phyloP scores from a whole-genome alignment of 2,113 vertebrate species.

The Piprites chloris region DNA sequence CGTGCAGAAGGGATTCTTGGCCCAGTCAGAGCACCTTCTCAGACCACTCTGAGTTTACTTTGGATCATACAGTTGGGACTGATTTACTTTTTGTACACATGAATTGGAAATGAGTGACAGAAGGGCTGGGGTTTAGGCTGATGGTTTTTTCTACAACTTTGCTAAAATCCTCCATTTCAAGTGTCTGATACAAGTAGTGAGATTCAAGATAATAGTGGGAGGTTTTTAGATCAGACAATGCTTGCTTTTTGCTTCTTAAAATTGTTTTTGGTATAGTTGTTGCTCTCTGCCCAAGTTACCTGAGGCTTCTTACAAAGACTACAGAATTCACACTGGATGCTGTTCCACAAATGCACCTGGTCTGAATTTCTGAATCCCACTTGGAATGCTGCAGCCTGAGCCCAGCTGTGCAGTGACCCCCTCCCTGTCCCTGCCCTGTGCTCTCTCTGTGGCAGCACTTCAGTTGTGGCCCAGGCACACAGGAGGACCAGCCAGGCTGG shows the following conservation, averaged over 20 bases:
- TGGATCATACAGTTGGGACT: background rate
- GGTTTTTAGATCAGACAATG: background rate
- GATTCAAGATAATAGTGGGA: background rate
- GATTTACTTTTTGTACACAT: background rate
- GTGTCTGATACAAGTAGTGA: background rate
- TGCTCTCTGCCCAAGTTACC: background rate
- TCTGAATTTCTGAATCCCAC: background rate
- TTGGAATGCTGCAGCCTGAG: background rate
- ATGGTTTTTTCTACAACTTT: background rate
- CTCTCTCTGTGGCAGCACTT: background rate
- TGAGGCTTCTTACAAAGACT: background rate
- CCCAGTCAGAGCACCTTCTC: background rate
- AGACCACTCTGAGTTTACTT: fast-evolving
- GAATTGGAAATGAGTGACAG: background rate
- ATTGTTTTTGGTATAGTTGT: background rate
- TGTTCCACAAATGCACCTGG: background rate
- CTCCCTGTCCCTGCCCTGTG: background rate
- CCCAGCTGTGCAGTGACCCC: background rate
- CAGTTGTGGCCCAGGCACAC: background rate
- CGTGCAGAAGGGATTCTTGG: background rate
- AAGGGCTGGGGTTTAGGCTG: background rate
- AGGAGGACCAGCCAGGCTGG: background rate
- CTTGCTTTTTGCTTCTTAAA: background rate
- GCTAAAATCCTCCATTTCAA: background rate
- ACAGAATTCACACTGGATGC: background rate